Percentiles rank a stretch among this genome's conserved stretches.
These are phyloP conservation scores for Notoglanidium macrostoma DNA, from an alignment of 2,797 vertebrate genomes.

Conservation along the genomic window DNA sequence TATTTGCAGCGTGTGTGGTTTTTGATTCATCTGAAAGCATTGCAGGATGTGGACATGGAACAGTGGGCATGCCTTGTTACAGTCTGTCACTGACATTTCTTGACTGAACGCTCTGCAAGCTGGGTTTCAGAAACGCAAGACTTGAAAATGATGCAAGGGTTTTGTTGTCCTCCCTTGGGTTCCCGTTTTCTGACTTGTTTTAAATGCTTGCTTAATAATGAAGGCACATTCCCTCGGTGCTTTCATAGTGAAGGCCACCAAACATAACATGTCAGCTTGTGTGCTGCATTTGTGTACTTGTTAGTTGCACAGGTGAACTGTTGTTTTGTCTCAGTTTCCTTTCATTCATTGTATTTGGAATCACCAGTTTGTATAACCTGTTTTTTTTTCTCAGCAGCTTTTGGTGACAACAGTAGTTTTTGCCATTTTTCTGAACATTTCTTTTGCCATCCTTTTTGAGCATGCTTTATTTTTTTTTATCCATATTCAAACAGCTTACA, in stretches of 20 bases:
- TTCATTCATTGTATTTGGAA: background rate
- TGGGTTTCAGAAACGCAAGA: background rate
- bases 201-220: background rate
- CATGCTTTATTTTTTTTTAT: background rate
- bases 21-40: slow-evolving; percentile 28
- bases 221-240: background rate
- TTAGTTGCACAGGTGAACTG: slow-evolving; percentile 6
- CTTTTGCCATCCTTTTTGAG: background rate
- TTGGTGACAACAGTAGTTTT: background rate
- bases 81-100: background rate
- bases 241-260: slow-evolving; percentile 11
- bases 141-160: background rate
- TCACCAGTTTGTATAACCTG: background rate
- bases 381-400: background rate
- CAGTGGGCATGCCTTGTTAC: background rate
- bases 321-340: background rate
- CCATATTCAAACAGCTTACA: background rate
- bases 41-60: slow-evolving; percentile 14
- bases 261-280: slow-evolving; percentile 22
- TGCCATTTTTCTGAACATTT: background rate
- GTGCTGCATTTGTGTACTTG: slow-evolving; percentile 8
- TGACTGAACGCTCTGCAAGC: background rate
- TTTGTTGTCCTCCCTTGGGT: background rate
- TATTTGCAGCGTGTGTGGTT: background rate
- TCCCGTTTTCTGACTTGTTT: background rate